Percentiles rank a stretch among this genome's conserved stretches.
These are phyloP conservation scores for Leontocebus nigricollis DNA, from an alignment of 2,797 vertebrate genomes.

Conservation along the genomic window DNA sequence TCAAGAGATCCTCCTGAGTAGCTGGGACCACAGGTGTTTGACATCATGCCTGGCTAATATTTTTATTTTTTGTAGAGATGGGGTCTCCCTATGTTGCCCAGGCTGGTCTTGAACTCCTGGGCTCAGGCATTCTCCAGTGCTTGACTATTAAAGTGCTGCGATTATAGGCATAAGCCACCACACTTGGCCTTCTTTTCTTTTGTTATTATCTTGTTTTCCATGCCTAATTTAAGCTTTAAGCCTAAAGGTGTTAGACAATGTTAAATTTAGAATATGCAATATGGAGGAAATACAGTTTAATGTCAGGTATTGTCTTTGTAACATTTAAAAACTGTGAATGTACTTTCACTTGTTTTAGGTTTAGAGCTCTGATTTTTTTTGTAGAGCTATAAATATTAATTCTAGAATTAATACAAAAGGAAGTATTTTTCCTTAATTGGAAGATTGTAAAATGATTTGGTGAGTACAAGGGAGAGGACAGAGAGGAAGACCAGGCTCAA, in stretches of 20 bases:
- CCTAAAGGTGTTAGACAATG: not conserved
- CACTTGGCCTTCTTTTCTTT: not conserved
- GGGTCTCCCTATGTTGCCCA: not conserved
- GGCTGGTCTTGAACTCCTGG: not conserved
- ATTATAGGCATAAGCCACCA: not conserved
- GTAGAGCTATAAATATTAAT: not conserved
- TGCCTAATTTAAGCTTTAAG: constrained; percentile 29
- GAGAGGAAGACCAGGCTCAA: not conserved
- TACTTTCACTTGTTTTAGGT: not conserved
- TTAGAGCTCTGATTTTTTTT: constrained; percentile 1
- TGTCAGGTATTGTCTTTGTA: not conserved
- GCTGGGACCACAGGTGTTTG: not conserved
- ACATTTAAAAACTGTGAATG: not conserved
- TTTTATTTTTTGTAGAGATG: not conserved
- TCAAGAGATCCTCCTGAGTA: not conserved
- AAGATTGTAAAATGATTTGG: constrained; percentile 9
- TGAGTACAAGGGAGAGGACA: not conserved
- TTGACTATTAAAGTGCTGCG: not conserved
- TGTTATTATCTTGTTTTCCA: not conserved
- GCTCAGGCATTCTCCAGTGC: not conserved
- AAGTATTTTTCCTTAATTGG: not conserved
- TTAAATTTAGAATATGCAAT: not conserved
- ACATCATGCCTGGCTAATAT: not conserved
- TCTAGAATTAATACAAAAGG: not conserved
- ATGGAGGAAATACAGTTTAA: constrained; percentile 31